Evolutionary conservation across 2,888 invertebrate genomes (phyloP).

Genomic region (Caenorhabditis japonica): DNA sequence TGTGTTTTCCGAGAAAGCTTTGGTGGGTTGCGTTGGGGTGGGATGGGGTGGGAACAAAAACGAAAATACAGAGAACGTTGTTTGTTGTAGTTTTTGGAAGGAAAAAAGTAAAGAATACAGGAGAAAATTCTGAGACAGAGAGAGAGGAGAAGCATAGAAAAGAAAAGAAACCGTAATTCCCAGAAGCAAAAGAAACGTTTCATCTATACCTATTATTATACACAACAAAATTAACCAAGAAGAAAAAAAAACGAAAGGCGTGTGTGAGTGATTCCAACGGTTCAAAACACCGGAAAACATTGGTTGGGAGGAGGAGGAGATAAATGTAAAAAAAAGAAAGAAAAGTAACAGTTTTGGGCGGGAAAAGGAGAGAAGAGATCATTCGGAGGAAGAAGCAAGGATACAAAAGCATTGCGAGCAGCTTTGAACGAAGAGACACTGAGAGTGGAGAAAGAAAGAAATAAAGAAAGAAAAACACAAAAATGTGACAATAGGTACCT

Average conservation of each 20-base stretch:
- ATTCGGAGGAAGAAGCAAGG: conserved; percentile 7
- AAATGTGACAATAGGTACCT: background rate
- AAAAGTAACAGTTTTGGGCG: background rate
- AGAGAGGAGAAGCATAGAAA: conserved; percentile 1
- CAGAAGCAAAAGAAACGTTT: too few relatives aligned
- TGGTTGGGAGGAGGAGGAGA: too few relatives aligned
- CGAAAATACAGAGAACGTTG: too few relatives aligned
- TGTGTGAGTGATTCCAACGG: too few relatives aligned
- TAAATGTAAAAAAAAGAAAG: too few relatives aligned
- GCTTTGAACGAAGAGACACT: conserved; percentile 31
- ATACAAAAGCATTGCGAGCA: conserved; percentile 49
- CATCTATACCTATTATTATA: too few relatives aligned
- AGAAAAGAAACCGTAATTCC: conserved; percentile 34
- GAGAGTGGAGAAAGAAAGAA: background rate
- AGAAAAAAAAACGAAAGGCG: too few relatives aligned
- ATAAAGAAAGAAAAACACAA: background rate
- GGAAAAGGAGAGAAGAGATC: conserved; percentile 27
- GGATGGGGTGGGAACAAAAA: too few relatives aligned
- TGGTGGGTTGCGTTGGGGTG: conserved; percentile 11
- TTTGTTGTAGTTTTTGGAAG: conserved; percentile 18
- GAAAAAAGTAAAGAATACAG: background rate
- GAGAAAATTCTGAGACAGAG: background rate
- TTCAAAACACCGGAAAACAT: too few relatives aligned
- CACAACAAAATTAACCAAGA: too few relatives aligned
- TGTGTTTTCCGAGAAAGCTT: too few relatives aligned